A percentile compares a stretch with the other conserved stretches of the same genome.
phyloP scores from a whole-genome alignment of 2,113 vertebrate species.

The Albula glossodonta region DNA sequence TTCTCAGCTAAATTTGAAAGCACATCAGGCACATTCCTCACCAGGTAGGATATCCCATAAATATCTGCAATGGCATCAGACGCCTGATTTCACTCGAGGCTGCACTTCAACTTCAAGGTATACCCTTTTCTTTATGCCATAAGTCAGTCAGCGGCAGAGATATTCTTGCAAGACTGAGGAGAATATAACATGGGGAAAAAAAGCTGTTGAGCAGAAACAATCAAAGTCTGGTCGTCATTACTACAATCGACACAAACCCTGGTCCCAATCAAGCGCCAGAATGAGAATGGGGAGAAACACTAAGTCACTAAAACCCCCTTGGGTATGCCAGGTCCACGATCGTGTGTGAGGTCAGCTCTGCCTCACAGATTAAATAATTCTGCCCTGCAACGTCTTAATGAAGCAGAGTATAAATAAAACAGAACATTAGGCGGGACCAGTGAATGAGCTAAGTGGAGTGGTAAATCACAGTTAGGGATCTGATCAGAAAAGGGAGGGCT shows the following conservation, averaged over 20 bases:
- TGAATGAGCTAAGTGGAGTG: background rate
- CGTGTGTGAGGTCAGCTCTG: background rate
- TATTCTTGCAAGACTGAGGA: background rate
- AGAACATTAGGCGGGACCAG: background rate
- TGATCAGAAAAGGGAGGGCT: slow-evolving; percentile 6
- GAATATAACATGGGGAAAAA: background rate
- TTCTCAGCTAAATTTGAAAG: no score
- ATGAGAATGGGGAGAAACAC: background rate
- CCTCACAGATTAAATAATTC: background rate
- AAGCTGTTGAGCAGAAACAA: background rate
- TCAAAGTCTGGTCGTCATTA: background rate
- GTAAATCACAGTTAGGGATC: slow-evolving; percentile 12
- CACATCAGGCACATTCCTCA: no score
- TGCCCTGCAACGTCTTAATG: background rate
- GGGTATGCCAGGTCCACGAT: background rate
- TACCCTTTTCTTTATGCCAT: no score
- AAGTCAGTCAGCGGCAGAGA: no score
- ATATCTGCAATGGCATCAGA: no score
- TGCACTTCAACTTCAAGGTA: no score
- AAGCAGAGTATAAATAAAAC: background rate
- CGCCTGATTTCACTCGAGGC: no score
- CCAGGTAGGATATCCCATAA: no score
- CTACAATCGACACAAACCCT: background rate
- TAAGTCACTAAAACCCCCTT: background rate
- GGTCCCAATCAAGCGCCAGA: slow-evolving; percentile 15